Evolutionary conservation across 2,888 invertebrate genomes (phyloP).

Genomic region (Leuctra nigra): DNA sequence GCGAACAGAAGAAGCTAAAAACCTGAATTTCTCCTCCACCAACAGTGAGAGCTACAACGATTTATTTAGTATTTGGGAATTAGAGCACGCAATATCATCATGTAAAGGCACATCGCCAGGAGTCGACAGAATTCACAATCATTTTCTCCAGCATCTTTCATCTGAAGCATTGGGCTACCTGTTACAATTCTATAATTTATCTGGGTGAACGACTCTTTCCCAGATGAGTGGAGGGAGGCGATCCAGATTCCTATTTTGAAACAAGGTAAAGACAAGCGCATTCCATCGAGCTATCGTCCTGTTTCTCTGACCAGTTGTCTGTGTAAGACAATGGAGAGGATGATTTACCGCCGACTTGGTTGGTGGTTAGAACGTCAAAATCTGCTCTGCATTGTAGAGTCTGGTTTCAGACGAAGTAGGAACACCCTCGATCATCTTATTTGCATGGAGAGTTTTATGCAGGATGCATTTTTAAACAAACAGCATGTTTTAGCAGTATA

Average conservation of each 20-base stretch:
- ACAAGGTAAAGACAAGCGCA: not conserved
- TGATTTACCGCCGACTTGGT: conserved; percentile 30
- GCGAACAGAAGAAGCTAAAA: not conserved
- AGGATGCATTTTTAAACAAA: conserved; percentile 28
- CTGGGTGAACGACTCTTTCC: conserved; percentile 1
- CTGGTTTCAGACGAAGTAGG: not conserved
- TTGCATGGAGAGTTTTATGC: no score
- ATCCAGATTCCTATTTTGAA: conserved; percentile 4
- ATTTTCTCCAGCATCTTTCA: not conserved
- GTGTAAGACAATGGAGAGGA: conserved; percentile 31
- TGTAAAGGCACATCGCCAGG: conserved; percentile 16
- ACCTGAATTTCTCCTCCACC: conserved; percentile 1
- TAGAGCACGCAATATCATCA: conserved; percentile 2
- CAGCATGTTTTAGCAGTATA: conserved; percentile 30
- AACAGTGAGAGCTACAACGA: conserved; percentile 10
- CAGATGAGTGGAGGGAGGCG: conserved; percentile 9
- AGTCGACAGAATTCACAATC: conserved; percentile 11
- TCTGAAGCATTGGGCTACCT: not conserved
- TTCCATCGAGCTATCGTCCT: conserved; percentile 27
- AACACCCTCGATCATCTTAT: no score
- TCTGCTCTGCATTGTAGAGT: conserved; percentile 24
- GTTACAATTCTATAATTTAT: not conserved
- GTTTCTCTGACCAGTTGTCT: conserved; percentile 32
- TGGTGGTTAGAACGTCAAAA: conserved; percentile 28
- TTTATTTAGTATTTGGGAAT: conserved; percentile 1